These are phyloP conservation scores for Stenodema calcarata DNA, from an alignment of 2,888 invertebrate species.

Conservation along the genomic window DNA sequence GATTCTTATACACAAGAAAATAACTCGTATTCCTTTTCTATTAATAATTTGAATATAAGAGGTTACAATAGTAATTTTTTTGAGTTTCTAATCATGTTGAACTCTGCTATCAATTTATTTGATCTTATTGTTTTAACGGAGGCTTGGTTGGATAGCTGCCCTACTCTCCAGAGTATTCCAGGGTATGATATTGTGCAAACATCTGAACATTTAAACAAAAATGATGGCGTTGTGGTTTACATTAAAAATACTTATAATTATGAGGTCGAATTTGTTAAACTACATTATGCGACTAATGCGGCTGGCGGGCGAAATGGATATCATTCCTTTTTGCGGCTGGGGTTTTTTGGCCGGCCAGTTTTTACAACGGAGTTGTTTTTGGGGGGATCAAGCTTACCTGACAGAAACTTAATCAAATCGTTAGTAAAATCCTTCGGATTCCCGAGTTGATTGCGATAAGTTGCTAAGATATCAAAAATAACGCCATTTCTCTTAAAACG, in stretches of 20 bases:
- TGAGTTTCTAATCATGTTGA: not conserved
- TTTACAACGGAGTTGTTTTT: no score
- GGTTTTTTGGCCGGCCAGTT: no score
- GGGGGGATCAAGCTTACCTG: no score
- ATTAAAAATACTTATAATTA: not conserved
- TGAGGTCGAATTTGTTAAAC: not conserved
- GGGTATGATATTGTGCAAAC: not conserved
- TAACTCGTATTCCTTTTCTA: not conserved
- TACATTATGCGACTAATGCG: not conserved
- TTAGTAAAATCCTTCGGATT: no score
- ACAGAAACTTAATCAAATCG: no score
- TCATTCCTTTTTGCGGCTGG: no score
- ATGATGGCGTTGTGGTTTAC: not conserved
- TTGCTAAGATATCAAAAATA: no score
- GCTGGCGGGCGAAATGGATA: no score
- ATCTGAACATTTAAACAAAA: not conserved
- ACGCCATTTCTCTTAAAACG: no score
- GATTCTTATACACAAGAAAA: not conserved
- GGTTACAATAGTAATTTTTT: not conserved
- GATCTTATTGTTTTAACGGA: no score
- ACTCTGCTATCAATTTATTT: not conserved
- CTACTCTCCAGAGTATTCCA: not conserved
- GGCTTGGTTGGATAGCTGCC: not conserved
- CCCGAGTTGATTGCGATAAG: no score
- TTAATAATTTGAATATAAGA: not conserved